Evolutionary conservation across 2,888 invertebrate species (phyloP), one percentile per base, ranked within the genome.

Genomic region (Balanococcus diminutus): DNA sequence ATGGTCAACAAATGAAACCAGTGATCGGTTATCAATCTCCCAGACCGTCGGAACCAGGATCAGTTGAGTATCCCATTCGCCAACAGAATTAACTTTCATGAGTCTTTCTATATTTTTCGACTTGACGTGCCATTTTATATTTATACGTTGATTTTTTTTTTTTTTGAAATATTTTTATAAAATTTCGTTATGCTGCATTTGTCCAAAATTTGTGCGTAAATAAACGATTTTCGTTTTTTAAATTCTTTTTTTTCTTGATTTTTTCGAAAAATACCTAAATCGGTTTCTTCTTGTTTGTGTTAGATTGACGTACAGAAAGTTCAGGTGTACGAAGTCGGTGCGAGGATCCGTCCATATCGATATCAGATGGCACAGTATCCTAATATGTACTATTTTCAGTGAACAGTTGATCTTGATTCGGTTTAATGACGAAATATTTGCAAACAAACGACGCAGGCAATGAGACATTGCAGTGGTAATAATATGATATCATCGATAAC

Each of bases 11-110:
- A 4, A 36, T 5, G 4, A 36, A n/a, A 75, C 75, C 75, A 75
- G 19, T 32, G 2, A n/a, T 75, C 32, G 32, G 32, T 19, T 75
- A 32, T 36, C 75, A 75, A 75, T 3, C 14, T 22, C 75, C 75
- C 2, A 75, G 75, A 75, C 75, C 75, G 1, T 4, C 3, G n/a
- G 75, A 32, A 75, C 32, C 32, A 32, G 75, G 75, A 32, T 75
- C 75, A 31, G 75, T 75, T 32, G 75, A 75, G 75, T 75, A 75
- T 75, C 75, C 75, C 28, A 75, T 75, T n/a, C 25, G 25, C n/a
- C n/a, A 51, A n/a, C 19, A 51, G 19, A n/a, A 51, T 51, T 19
- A 42, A 42, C 42, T 42, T 42, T 42, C 42, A 42, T 42, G n/a
- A 51, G 8, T 51, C n/a, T 19, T 19, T 5, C 19, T 19, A 0